Evolutionary conservation across 2,113 vertebrate species (phyloP).

Genomic region (Gila orcuttii): DNA sequence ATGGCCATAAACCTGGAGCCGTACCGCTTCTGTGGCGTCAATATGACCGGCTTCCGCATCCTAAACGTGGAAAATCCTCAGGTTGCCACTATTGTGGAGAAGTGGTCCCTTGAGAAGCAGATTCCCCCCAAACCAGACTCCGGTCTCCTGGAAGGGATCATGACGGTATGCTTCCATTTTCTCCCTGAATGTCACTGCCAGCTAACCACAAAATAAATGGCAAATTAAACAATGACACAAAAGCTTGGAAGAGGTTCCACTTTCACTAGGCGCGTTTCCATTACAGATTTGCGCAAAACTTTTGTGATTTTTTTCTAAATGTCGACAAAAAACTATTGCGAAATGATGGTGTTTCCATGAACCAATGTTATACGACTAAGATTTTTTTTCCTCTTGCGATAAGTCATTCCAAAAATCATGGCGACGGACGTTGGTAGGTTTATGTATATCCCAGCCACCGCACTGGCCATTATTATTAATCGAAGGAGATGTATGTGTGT

Average conservation of each 20-base stretch:
- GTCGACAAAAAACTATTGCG: too few species aligned
- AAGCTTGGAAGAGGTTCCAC: neutral
- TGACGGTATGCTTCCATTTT: conserved; percentile 87
- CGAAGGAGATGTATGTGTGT: too few species aligned
- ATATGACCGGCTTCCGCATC: conserved; percentile 97
- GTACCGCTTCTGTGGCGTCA: conserved; percentile 97
- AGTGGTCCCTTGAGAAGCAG: conserved; percentile 96
- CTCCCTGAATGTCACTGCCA: neutral
- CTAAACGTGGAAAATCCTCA: conserved; percentile 96
- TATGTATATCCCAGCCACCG: too few species aligned
- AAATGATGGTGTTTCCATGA: too few species aligned
- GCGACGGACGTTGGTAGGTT: too few species aligned
- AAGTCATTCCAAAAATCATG: too few species aligned
- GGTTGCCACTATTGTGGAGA: conserved; percentile 91
- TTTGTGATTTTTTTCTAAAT: too few species aligned
- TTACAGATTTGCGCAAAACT: too few species aligned
- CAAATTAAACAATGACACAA: neutral
- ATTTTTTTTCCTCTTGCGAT: too few species aligned
- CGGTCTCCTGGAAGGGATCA: conserved; percentile 90
- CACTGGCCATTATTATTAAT: too few species aligned
- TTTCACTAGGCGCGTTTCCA: neutral
- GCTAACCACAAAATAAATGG: neutral
- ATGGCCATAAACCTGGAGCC: conserved; percentile 97
- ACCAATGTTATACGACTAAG: too few species aligned
- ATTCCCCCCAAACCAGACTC: conserved; percentile 85